A percentile compares a stretch with the other conserved stretches of the same genome.
These are phyloP conservation scores for Nemoura dubitans DNA, from an alignment of 2,888 invertebrate species.

Conservation along the genomic window DNA sequence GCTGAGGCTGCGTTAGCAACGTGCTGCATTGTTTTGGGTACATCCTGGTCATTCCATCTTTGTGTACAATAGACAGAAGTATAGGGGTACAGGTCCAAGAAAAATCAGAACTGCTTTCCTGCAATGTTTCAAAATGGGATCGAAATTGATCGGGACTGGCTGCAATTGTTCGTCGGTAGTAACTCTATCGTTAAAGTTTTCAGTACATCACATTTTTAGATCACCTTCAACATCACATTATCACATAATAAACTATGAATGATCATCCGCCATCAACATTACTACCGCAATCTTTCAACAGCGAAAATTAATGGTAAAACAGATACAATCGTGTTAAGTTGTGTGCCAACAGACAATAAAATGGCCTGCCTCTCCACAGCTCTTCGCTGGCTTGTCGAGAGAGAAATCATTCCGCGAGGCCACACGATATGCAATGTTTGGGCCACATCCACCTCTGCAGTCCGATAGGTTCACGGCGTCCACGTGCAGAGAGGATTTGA, in stretches of 20 bases:
- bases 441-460: not conserved
- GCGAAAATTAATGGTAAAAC: not conserved
- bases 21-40: not conserved
- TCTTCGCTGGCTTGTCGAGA: not conserved
- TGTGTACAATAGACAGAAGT: not conserved
- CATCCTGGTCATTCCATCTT: not conserved
- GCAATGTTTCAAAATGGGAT: too few species aligned
- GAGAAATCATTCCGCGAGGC: not conserved
- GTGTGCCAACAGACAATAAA: constrained; percentile 5
- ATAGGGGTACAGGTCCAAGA: not conserved
- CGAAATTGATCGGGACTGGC: too few species aligned
- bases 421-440: not conserved
- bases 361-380: not conserved
- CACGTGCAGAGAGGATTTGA: not conserved
- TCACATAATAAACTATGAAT: too few species aligned
- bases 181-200: not conserved
- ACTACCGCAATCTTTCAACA: not conserved
- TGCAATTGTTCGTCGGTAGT: too few species aligned
- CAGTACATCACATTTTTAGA: not conserved
- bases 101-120: too few species aligned
- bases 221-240: not conserved
- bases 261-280: not conserved
- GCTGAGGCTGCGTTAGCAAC: not conserved
- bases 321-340: not conserved
- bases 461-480: not conserved